These are phyloP conservation scores for Periophthalmodon schlosseri DNA, from an alignment of 2,113 vertebrate species.

Conservation along the genomic window DNA sequence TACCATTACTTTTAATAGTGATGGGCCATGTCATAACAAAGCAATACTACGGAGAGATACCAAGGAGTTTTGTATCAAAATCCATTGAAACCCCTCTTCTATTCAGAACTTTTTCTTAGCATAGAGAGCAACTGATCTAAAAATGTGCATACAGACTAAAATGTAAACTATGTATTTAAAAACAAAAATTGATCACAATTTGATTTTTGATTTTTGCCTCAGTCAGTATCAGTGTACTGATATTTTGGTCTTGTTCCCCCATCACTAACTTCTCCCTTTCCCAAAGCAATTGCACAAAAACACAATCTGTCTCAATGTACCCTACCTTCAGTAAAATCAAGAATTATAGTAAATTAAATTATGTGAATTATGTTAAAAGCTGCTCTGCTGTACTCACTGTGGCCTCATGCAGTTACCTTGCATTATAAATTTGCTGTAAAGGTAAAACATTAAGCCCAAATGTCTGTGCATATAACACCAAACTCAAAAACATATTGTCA, in stretches of 20 bases:
- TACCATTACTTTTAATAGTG: not conserved
- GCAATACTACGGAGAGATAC: too few relatives aligned
- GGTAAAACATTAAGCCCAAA: not conserved
- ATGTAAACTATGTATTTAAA: too few relatives aligned
- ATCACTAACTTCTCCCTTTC: not conserved
- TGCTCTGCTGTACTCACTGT: slow-evolving; percentile 29
- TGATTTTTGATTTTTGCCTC: too few relatives aligned
- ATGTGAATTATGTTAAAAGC: slow-evolving; percentile 38
- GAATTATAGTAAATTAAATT: not conserved
- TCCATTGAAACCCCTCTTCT: too few relatives aligned
- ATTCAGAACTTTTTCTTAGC: too few relatives aligned
- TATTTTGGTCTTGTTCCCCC: too few relatives aligned
- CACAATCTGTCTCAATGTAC: not conserved
- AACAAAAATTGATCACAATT: too few relatives aligned
- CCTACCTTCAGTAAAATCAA: slow-evolving; percentile 12
- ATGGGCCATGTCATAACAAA: too few relatives aligned
- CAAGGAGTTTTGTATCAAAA: too few relatives aligned
- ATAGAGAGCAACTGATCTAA: too few relatives aligned
- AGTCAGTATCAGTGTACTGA: too few relatives aligned
- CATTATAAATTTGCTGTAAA: not conserved
- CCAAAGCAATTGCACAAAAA: not conserved
- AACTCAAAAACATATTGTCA: not conserved
- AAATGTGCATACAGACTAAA: too few relatives aligned
- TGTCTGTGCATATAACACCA: not conserved
- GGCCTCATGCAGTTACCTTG: not conserved